Conservation (phyloP, 2,797 vertebrate species). For the Mus spretus region DNA sequence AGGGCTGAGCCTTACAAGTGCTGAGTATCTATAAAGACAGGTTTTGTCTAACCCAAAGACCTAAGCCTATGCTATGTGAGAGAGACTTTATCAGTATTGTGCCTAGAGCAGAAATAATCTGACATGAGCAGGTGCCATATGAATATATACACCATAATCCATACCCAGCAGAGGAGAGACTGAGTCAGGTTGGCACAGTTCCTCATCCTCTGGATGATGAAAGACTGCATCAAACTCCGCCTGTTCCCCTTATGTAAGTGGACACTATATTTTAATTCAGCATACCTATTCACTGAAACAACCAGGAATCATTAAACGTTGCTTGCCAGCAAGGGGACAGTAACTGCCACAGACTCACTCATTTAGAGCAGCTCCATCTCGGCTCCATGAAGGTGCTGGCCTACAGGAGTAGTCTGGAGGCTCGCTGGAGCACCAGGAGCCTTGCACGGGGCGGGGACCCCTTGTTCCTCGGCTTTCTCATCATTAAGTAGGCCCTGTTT, state of each 20-base stretch:
- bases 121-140: background rate
- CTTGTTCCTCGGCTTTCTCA: background rate
- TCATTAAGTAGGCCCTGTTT: background rate
- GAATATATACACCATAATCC: background rate
- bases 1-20: constrained; percentile 27
- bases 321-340: background rate
- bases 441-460: accelerated
- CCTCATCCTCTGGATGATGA: background rate
- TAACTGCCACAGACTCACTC: background rate
- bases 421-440: background rate
- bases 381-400: background rate
- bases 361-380: accelerated
- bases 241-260: background rate
- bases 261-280: background rate
- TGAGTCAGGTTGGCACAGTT: background rate
- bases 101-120: background rate
- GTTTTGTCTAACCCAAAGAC: background rate
- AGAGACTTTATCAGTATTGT: background rate
- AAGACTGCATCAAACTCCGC: background rate
- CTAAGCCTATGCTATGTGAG: background rate
- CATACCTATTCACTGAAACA: background rate
- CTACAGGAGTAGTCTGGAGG: background rate
- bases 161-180: background rate
- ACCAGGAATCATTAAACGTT: background rate
- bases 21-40: background rate